phyloP scores from a whole-genome alignment of 2,113 vertebrate species.

The Pyxicephalus adspersus region DNA sequence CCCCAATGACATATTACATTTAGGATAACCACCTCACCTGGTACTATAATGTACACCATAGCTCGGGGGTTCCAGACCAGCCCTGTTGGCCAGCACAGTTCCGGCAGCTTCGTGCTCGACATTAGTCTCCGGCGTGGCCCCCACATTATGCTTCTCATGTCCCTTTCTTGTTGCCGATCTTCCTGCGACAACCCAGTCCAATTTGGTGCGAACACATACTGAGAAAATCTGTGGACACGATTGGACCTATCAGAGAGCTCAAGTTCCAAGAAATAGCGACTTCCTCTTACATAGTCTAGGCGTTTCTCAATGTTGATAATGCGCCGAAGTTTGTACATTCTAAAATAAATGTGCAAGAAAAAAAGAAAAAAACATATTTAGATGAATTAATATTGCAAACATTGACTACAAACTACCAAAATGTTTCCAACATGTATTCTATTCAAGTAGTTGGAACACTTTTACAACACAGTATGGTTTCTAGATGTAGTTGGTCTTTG shows the following conservation, averaged over 20 bases:
- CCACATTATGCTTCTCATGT: constrained; percentile 67
- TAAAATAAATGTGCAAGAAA: constrained; percentile 62
- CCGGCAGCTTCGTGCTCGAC: constrained; percentile 11
- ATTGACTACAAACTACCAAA: no score
- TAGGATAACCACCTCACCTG: constrained; percentile 73
- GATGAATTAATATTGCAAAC: neutral
- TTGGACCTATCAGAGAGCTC: constrained; percentile 75
- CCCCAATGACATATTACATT: no score
- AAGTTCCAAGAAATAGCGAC: constrained; percentile 89
- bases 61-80: constrained; percentile 85
- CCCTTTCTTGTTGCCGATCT: constrained; percentile 61
- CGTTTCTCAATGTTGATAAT: constrained; percentile 87
- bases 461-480: no score
- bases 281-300: constrained; percentile 76
- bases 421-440: no score
- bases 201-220: constrained; percentile 77
- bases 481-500: no score
- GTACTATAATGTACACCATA: constrained; percentile 86
- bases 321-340: constrained; percentile 78
- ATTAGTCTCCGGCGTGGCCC: constrained; percentile 55
- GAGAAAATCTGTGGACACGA: constrained; percentile 77
- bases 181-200: constrained; percentile 59
- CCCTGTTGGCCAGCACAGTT: constrained; percentile 85
- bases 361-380: neutral
- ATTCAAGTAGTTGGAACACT: no score